A percentile compares a stretch with the other conserved stretches of the same genome.
Conservation (phyloP, 1,140 invertebrate species). For the Akabosia matsudoensis region DNA sequence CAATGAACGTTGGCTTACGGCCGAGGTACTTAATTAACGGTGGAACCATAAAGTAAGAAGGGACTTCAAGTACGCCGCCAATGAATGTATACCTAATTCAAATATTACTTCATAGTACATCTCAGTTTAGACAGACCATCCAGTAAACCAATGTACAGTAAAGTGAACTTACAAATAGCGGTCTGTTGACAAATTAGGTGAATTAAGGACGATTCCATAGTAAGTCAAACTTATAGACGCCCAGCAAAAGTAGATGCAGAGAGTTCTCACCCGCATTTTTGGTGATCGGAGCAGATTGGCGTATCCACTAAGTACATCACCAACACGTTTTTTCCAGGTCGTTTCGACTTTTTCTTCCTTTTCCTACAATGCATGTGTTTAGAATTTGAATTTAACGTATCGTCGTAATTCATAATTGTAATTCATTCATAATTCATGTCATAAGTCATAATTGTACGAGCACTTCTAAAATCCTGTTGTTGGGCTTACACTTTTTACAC, state of each 20-base stretch:
- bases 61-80: constrained; percentile 44
- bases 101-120: neutral
- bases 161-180: constrained; percentile 37
- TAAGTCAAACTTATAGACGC: constrained; percentile 46
- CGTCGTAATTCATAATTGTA: too few relatives aligned
- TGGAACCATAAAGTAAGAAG: constrained; percentile 46
- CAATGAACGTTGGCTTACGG: constrained; percentile 41
- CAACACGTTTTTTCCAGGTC: constrained; percentile 15
- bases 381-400: too few relatives aligned
- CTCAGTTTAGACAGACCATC: neutral
- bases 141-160: neutral
- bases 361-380: too few relatives aligned
- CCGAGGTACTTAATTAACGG: constrained; percentile 43
- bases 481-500: neutral
- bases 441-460: too few relatives aligned
- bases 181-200: constrained; percentile 45
- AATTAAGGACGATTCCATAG: constrained; percentile 47
- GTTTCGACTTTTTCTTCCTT: constrained; percentile 4
- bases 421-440: neutral
- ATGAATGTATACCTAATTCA: constrained; percentile 43
- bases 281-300: constrained; percentile 35
- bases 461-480: neutral
- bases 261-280: constrained; percentile 36
- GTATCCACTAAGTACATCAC: constrained; percentile 32
- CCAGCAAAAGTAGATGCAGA: constrained; percentile 43